Percentiles rank a stretch among this genome's conserved stretches.
phyloP scores from a whole-genome alignment of 2,888 invertebrate species.

The Malthinus seriepunctatus region DNA sequence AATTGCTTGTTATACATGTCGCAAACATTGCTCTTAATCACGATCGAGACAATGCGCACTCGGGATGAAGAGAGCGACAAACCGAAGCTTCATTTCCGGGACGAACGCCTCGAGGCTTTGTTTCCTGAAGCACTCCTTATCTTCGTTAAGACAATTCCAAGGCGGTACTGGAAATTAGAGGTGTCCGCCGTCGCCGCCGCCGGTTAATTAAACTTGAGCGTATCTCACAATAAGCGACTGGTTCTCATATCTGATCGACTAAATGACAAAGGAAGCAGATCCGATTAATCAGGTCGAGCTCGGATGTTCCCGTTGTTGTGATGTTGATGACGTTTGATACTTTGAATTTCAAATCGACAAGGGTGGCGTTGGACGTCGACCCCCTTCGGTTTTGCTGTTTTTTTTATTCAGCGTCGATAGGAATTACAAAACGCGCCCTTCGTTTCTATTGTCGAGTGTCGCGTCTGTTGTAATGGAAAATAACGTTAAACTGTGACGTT shows the following conservation, averaged over 20 bases:
- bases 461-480: conserved; percentile 43
- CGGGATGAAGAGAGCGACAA: conserved; percentile 29
- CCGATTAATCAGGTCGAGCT: conserved; percentile 35
- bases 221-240: conserved; percentile 23
- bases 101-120: conserved; percentile 29
- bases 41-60: conserved; percentile 27
- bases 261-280: conserved; percentile 35
- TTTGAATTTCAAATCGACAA: conserved; percentile 49
- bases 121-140: conserved; percentile 30
- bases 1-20: conserved; percentile 31
- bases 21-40: conserved; percentile 30
- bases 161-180: conserved; percentile 35
- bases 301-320: conserved; percentile 35
- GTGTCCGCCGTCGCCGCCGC: conserved; percentile 35
- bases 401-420: conserved; percentile 31
- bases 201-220: conserved; percentile 38
- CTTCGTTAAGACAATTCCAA: conserved; percentile 34
- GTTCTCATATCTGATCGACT: conserved; percentile 32
- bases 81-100: conserved; percentile 33
- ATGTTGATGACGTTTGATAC: conserved; percentile 42
- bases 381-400: conserved; percentile 25
- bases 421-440: conserved; percentile 40
- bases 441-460: conserved; percentile 30
- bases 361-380: conserved; percentile 29
- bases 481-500: conserved; percentile 44